Conservation (phyloP, 2,113 vertebrate genomes). For the Dolichallabes microphthalmus region DNA sequence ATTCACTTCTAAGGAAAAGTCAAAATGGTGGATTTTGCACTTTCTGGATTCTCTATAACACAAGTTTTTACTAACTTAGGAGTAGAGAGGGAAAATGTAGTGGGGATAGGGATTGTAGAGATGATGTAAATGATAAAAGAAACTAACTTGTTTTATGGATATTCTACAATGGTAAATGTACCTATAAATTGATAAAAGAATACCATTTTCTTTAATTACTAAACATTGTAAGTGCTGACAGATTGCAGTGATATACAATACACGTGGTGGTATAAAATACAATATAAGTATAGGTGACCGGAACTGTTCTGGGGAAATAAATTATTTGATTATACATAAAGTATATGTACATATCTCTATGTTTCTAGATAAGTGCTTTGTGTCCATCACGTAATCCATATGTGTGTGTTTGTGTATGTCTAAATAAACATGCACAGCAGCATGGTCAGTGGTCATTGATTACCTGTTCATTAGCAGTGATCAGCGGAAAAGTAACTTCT, state of each 20-base stretch:
- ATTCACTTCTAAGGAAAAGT: background rate
- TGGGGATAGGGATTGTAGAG: too few species aligned
- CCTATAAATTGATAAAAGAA: background rate
- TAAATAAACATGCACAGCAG: conserved; percentile 23
- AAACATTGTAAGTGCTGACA: background rate
- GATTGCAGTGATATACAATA: background rate
- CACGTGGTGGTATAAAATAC: background rate
- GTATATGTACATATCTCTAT: background rate
- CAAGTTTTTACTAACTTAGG: background rate
- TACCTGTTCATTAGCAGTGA: conserved; percentile 65
- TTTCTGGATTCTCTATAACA: background rate
- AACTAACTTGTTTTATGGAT: background rate
- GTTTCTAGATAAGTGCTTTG: background rate
- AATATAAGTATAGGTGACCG: background rate
- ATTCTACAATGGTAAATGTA: background rate
- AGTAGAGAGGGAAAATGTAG: background rate
- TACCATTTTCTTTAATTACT: background rate
- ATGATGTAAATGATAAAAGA: background rate
- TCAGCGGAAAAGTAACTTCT: conserved; percentile 59
- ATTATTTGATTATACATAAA: background rate
- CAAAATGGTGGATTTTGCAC: background rate
- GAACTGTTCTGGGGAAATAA: background rate
- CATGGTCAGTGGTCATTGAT: conserved; percentile 63
- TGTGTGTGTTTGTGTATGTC: background rate
- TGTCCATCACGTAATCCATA: background rate